Base-by-base conservation (phyloP, 2,113 vertebrate genomes). In the Marmota flaviventris region DNA sequence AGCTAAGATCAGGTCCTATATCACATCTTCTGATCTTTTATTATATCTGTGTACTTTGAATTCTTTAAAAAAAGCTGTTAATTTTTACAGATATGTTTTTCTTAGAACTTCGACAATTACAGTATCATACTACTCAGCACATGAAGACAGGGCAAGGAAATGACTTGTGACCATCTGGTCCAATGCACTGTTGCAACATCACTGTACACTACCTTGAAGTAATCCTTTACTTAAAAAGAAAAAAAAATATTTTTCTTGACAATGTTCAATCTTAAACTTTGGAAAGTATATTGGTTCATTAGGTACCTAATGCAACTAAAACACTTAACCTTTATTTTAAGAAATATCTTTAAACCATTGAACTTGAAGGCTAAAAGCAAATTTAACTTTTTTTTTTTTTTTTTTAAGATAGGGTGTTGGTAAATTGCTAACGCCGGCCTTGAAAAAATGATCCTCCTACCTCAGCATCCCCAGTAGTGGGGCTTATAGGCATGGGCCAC, bases 341-440 rank as follows among this genome's bases (percentile, higher is more conserved):
- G 7, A 81, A 20, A 53, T 1, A 75, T 29, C 20, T 73, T 85
- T 92, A 93, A 92, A 94, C 61, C 18, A 92, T 18, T n/a, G 53
- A 70, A 63, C 81, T 73, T 81, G 6, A 70, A 94, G 67, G 75
- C 79, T 89, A 89, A 97, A 88, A 85, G 65, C 34, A 85, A 85
- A 92, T 69, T 73, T 75, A 87, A 67, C 51, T 18, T 56, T 18
- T 56, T 20, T 56, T 56, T 20, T 56, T 56, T 56, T 53, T 53
- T 53, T 53, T 53, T 17, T 1, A 56, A 56, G 17, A 56, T 56
- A 56, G 56, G 17, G 56, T 56, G 17, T 56, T 56, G 56, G 56
- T 79, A 20, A 63, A 22, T 63, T 63, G 22, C 61, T 27, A 2
- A 63, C 2, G 2, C 61, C 27, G 61, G 24, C 61, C 61, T 63